Percentiles rank a stretch among this genome's conserved stretches.
phyloP scores from a whole-genome alignment of 1,140 invertebrate species.

The Drosophila erecta region DNA sequence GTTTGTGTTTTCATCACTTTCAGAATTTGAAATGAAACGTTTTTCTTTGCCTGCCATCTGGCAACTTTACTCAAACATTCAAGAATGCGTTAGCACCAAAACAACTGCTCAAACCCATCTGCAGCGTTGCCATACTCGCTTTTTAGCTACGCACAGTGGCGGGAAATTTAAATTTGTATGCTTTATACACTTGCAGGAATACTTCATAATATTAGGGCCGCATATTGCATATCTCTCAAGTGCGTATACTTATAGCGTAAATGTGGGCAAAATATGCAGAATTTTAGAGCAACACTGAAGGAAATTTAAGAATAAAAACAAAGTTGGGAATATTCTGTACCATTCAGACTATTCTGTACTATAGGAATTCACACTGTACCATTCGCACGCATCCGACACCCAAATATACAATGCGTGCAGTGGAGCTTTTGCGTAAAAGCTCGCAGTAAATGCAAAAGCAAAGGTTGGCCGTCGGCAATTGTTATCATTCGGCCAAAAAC shows the following conservation, averaged over 20 bases:
- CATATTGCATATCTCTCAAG: too few relatives aligned
- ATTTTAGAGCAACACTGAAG: too few relatives aligned
- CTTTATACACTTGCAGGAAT: too few relatives aligned
- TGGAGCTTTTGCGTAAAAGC: constrained; percentile 47
- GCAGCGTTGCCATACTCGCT: constrained; percentile 7
- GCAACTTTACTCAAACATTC: not conserved
- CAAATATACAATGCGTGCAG: not conserved
- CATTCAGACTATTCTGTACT: too few relatives aligned
- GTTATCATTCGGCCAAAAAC: constrained; percentile 64
- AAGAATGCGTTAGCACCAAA: not conserved
- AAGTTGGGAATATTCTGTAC: too few relatives aligned
- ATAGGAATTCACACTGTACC: too few relatives aligned
- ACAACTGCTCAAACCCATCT: not conserved
- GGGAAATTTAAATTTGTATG: not conserved
- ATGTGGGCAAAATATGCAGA: too few relatives aligned
- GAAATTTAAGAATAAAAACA: too few relatives aligned
- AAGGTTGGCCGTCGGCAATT: constrained; percentile 39
- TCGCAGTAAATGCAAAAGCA: constrained; percentile 17
- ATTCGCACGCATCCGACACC: constrained; percentile 25
- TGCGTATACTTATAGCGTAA: too few relatives aligned
- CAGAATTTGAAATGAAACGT: constrained; percentile 10
- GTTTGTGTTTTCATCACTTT: not conserved
- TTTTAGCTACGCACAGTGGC: not conserved
- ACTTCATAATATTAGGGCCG: too few relatives aligned
- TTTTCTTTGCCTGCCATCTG: constrained; percentile 1